Evolutionary conservation across 2,888 invertebrate species (phyloP).

Genomic region (Cheilosia pagana): DNA sequence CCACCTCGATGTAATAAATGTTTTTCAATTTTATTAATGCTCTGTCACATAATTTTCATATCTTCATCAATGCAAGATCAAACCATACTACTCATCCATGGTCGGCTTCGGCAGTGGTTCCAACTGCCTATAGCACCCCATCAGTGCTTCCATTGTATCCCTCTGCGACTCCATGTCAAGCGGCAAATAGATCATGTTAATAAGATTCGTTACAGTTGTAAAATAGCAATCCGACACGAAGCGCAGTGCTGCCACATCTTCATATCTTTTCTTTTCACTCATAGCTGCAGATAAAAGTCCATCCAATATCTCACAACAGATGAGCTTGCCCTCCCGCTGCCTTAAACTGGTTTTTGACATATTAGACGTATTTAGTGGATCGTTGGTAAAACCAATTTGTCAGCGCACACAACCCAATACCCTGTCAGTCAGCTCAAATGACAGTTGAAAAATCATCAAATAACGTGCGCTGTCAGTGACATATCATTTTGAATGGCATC

Average conservation of each 20-base stretch:
- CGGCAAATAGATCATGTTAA: slow-evolving; percentile 53
- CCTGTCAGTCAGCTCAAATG: neutral
- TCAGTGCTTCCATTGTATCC: slow-evolving; percentile 9
- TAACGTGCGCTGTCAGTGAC: slow-evolving; percentile 22
- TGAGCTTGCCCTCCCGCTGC: neutral
- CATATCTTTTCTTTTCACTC: neutral
- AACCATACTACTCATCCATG: slow-evolving; percentile 5
- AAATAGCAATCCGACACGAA: slow-evolving; percentile 60
- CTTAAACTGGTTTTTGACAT: neutral
- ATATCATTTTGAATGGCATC: slow-evolving; percentile 14
- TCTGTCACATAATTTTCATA: neutral
- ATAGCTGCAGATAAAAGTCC: slow-evolving; percentile 12
- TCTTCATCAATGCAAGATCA: neutral
- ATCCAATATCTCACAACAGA: slow-evolving; percentile 26
- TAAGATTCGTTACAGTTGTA: slow-evolving; percentile 45
- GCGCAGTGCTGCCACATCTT: slow-evolving; percentile 4
- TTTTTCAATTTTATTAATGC: no score
- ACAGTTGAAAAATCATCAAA: slow-evolving; percentile 7
- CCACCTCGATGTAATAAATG: no score
- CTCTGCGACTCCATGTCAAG: slow-evolving; percentile 8
- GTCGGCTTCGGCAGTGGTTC: slow-evolving; percentile 38
- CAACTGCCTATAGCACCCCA: slow-evolving; percentile 18
- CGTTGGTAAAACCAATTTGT: neutral
- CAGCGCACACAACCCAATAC: neutral
- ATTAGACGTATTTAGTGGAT: neutral